A percentile compares a stretch with the other conserved stretches of the same genome.
phyloP scores from a whole-genome alignment of 2,797 vertebrate species.

The Helostoma temminkii region DNA sequence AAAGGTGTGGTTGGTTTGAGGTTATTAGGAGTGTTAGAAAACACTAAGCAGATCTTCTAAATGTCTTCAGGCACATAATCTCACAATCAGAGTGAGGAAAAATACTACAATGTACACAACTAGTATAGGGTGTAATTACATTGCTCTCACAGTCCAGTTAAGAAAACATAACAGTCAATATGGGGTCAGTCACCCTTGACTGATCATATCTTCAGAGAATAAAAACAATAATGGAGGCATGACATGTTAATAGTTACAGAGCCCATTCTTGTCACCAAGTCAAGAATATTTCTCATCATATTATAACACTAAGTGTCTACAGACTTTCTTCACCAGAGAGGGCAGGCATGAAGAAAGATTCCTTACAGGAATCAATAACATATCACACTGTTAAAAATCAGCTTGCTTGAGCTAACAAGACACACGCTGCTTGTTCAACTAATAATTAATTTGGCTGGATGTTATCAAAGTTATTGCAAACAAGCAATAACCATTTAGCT shows the following conservation, averaged over 20 bases:
- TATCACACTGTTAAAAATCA: conserved; percentile 42
- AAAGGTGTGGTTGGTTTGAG: no score
- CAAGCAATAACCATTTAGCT: conserved; percentile 39
- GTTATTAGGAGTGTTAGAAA: not conserved
- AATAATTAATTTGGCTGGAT: conserved; percentile 48
- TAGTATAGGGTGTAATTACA: not conserved
- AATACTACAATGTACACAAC: not conserved
- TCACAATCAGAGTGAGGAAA: not conserved
- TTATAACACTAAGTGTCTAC: conserved; percentile 6
- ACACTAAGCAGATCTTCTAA: not conserved
- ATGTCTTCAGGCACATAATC: not conserved
- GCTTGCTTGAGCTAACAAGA: conserved; percentile 24
- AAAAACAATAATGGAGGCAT: conserved; percentile 29
- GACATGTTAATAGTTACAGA: conserved; percentile 6
- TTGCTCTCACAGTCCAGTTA: not conserved
- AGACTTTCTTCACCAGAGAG: conserved; percentile 36
- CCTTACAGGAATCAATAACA: conserved; percentile 49
- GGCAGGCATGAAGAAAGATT: conserved; percentile 8
- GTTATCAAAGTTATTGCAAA: conserved; percentile 52
- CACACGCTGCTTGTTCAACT: conserved; percentile 27
- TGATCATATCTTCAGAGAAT: conserved; percentile 14
- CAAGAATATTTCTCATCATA: conserved; percentile 23
- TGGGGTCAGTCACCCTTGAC: not conserved
- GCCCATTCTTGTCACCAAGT: conserved; percentile 30
- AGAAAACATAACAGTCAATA: conserved; percentile 9